phyloP scores from a whole-genome alignment of 1,140 invertebrate species.

The Conus ventricosus region DNA sequence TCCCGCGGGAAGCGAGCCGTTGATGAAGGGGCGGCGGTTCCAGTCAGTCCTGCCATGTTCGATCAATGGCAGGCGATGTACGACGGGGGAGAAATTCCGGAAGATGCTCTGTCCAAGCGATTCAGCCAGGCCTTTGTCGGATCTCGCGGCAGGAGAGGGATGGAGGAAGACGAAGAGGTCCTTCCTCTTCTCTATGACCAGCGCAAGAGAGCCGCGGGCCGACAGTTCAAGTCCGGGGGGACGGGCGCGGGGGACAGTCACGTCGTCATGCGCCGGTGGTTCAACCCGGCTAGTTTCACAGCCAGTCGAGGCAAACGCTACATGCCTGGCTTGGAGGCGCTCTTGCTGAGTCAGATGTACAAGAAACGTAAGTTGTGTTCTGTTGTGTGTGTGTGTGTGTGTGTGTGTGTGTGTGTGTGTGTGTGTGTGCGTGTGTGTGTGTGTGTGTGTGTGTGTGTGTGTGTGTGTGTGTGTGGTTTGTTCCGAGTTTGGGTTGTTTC shows the following conservation, averaged over 20 bases:
- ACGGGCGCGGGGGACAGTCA: background rate
- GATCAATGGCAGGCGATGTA: background rate
- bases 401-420: slow-evolving; percentile 10
- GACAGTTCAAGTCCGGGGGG: background rate
- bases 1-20: slow-evolving; percentile 11
- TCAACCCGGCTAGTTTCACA: slow-evolving; percentile 32
- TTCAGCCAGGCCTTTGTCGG: background rate
- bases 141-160: background rate
- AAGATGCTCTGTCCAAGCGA: background rate
- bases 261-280: background rate
- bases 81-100: background rate
- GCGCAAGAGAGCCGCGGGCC: background rate
- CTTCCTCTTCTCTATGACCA: no score
- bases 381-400: background rate
- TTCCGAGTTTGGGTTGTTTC: background rate
- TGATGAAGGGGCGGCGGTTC: background rate
- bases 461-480: background rate
- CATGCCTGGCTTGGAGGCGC: slow-evolving; percentile 34
- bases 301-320: slow-evolving; percentile 44
- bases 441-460: slow-evolving; percentile 13
- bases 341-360: slow-evolving; percentile 33
- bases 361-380: slow-evolving; percentile 26
- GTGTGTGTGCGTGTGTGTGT: slow-evolving; percentile 13
- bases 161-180: background rate
- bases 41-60: background rate